phyloP scores from a whole-genome alignment of 2,797 vertebrate species.

The Sebastes cheni region DNA sequence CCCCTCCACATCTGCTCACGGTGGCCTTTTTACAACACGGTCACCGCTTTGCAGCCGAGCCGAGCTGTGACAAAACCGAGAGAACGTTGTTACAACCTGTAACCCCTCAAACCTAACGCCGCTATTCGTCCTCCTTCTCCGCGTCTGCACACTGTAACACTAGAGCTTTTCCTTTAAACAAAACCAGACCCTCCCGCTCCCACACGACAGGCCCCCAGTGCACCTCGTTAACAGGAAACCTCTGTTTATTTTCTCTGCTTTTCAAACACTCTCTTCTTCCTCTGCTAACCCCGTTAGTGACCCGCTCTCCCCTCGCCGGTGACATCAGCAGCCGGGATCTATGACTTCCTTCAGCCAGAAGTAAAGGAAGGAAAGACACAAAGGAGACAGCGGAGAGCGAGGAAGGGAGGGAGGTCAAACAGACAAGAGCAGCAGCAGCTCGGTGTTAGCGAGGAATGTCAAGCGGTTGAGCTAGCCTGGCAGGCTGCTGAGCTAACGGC shows the following conservation, averaged over 20 bases:
- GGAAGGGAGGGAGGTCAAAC: conserved; percentile 58
- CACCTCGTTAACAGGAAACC: conserved; percentile 85
- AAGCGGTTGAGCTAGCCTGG: conserved; percentile 65
- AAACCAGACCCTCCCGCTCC: conserved; percentile 76
- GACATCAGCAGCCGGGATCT: conserved; percentile 77
- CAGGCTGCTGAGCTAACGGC: conserved; percentile 63
- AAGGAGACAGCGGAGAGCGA: conserved; percentile 44
- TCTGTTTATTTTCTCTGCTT: conserved; percentile 83
- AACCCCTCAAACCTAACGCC: conserved; percentile 53
- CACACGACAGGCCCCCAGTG: conserved; percentile 67
- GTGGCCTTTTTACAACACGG: conserved; percentile 39
- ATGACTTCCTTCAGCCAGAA: conserved; percentile 74
- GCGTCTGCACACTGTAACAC: conserved; percentile 49
- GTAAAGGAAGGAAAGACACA: conserved; percentile 67
- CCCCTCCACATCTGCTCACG: conserved; percentile 22
- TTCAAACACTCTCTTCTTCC: conserved; percentile 80
- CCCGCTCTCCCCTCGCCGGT: conserved; percentile 30
- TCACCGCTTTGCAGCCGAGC: conserved; percentile 21
- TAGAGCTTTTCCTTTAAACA: conserved; percentile 75
- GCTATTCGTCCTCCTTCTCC: conserved; percentile 1
- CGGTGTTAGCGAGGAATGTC: conserved; percentile 70
- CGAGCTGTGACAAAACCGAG: conserved; percentile 42
- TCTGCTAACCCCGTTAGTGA: conserved; percentile 68
- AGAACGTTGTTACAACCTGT: conserved; percentile 66
- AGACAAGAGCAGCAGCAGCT: conserved; percentile 60